Conservation (phyloP, 2,888 invertebrate genomes). For the Didymodactylos carnosus region DNA sequence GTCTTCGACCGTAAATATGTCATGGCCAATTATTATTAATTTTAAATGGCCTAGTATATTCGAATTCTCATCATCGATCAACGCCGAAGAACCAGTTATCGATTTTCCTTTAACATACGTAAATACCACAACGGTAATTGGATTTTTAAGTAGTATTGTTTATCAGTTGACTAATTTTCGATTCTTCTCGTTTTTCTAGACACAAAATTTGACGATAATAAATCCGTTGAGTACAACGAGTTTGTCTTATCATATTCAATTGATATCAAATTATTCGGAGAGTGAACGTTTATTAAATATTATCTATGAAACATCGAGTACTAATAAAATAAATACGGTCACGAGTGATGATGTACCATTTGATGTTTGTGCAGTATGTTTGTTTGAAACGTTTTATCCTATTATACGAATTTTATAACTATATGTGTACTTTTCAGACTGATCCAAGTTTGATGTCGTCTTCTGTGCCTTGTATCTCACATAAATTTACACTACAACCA, state of each 20-base stretch:
- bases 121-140: not conserved
- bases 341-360: not conserved
- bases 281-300: too few relatives aligned
- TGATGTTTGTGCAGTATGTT: not conserved
- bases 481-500: not conserved
- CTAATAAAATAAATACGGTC: too few relatives aligned
- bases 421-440: too few relatives aligned
- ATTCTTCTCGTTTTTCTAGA: not conserved
- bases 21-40: not conserved
- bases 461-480: too few relatives aligned
- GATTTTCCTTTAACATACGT: not conserved
- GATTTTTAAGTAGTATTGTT: not conserved
- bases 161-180: not conserved
- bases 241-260: too few relatives aligned
- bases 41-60: not conserved
- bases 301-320: too few relatives aligned
- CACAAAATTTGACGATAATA: not conserved
- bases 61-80: not conserved
- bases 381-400: too few relatives aligned
- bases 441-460: too few relatives aligned
- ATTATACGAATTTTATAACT: too few relatives aligned
- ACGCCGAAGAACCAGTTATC: not conserved
- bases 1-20: not conserved
- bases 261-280: too few relatives aligned
- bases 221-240: too few relatives aligned